phyloP scores from a whole-genome alignment of 2,797 vertebrate species.

The Simalia tracyae region DNA sequence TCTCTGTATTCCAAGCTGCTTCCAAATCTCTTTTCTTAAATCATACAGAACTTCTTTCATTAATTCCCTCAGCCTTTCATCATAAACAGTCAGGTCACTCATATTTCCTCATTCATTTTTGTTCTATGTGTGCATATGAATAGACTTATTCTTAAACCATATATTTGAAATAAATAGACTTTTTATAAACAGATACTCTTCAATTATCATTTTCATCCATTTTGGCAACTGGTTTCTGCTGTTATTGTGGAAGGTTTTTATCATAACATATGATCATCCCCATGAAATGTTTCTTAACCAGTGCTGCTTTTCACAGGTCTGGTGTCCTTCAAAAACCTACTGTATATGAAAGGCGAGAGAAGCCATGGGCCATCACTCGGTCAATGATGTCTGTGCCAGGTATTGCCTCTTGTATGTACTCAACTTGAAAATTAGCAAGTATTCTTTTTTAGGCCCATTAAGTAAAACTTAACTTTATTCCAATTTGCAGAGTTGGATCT shows the following conservation, averaged over 20 bases:
- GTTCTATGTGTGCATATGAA: not conserved
- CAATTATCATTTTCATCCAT: not conserved
- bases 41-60: not conserved
- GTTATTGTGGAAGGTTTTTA: not conserved
- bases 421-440: constrained; percentile 20
- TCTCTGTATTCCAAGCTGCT: not conserved
- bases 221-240: not conserved
- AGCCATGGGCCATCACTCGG: constrained; percentile 22
- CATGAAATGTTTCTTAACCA: not conserved
- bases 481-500: constrained; percentile 72
- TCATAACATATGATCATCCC: not conserved
- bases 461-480: constrained; percentile 22
- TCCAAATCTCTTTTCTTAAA: not conserved
- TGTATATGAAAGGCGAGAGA: constrained; percentile 55
- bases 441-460: not conserved
- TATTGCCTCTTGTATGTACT: constrained; percentile 78
- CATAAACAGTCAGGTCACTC: not conserved
- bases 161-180: not conserved
- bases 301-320: constrained; percentile 60
- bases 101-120: not conserved
- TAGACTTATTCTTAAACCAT: not conserved
- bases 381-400: constrained; percentile 79
- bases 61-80: not conserved
- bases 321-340: constrained; percentile 50
- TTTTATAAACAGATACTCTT: not conserved